Evolutionary conservation across 1,140 invertebrate species (phyloP), one percentile per base, ranked within the genome.

Genomic region (Sitobion miscanthi): DNA sequence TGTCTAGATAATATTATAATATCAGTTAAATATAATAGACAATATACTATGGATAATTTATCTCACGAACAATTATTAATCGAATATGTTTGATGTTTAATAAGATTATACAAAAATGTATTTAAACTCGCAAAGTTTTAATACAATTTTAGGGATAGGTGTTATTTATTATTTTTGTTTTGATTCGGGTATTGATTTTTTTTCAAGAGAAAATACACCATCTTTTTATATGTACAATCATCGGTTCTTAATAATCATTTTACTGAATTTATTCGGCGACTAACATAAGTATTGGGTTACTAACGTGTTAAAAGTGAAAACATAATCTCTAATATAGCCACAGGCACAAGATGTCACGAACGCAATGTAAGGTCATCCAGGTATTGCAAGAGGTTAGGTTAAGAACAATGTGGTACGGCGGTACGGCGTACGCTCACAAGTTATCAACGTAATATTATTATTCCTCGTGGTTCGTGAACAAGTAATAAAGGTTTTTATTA

Each of bases 271-370:
- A 49, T 57, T 38, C n/a, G 21, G 35, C 49, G 23, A 88, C 38
- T 86, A 86, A 47, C 11, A 38, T 57, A 54, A 62, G 25, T 90
- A 90, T 45, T 90, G 25, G 52, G 30, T 90, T 90, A 62, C 25
- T 8, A 42, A 42, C 54, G 88, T 62, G 38, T 90, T 42, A 90
- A 89, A 62, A 90, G 88, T 90, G 88, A 90, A 90, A 90, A 90
- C 57, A 90, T 90, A 62, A 62, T 62, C 88, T 90, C 88, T 62
- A 90, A 82, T 77, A 85, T 49, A 49, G 91, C 91, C 82, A 6
- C 91, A 38, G 91, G 91, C 91, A 35, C n/a, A 92, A 92, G 91
- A 92, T 85, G 69, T 42, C 77, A 54, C 77, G 82, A 83, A 45
- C 35, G 42, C 62, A 2, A 47, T 91, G 69, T 92, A 85, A 92